Evolutionary conservation across 2,113 vertebrate genomes (phyloP).

Genomic region (Isurus oxyrinchus): DNA sequence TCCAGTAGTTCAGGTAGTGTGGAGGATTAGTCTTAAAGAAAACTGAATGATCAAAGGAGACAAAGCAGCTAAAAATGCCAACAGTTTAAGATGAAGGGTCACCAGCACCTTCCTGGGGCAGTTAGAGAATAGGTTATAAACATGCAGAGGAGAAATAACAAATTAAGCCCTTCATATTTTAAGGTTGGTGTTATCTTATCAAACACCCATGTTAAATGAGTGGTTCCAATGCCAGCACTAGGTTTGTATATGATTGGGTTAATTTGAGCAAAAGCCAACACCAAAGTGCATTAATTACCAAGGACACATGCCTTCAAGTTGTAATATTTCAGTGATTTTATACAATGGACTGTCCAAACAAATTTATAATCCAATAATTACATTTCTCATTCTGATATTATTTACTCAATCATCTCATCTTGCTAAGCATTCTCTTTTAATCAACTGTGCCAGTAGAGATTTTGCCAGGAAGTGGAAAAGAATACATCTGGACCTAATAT

Average conservation of each 20-base stretch:
- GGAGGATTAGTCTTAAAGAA: too few relatives aligned
- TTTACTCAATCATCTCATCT: neutral
- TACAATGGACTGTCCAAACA: neutral
- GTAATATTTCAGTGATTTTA: neutral
- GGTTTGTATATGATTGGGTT: too few relatives aligned
- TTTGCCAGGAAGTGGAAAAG: neutral
- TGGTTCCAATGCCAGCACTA: too few relatives aligned
- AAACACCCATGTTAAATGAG: neutral
- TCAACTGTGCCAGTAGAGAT: neutral
- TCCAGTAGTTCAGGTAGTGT: too few relatives aligned
- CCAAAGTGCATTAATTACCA: neutral
- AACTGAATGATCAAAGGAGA: too few relatives aligned
- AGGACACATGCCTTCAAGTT: neutral
- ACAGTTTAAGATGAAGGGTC: too few relatives aligned
- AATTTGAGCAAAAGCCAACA: neutral
- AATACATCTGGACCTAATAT: neutral
- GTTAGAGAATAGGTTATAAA: too few relatives aligned
- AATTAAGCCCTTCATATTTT: neutral
- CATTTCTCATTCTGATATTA: neutral
- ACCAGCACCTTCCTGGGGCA: too few relatives aligned
- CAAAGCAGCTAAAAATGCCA: too few relatives aligned
- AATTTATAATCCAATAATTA: neutral
- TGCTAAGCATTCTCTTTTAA: neutral
- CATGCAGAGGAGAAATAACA: too few relatives aligned
- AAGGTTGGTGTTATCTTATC: neutral